Conservation (phyloP, 2,888 invertebrate species). For the Cephus rjabovi region DNA sequence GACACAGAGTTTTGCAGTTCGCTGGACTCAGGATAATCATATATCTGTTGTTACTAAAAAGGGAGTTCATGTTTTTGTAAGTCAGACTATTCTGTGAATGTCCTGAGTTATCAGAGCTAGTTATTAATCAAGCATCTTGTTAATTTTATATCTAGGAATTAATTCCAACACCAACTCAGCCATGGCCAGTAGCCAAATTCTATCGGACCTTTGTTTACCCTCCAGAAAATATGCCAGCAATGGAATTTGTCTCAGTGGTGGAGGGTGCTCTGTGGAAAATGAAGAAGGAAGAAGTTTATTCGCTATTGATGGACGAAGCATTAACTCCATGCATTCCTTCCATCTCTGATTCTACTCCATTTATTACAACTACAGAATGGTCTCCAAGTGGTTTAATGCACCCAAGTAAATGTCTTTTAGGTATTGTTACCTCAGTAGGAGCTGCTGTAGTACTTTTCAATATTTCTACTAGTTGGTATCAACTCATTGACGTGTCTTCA, state of each 20-base stretch:
- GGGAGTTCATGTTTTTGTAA: conserved; percentile 62
- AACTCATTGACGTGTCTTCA: conserved; percentile 1
- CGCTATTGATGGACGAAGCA: conserved; percentile 48
- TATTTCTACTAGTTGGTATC: conserved; percentile 39
- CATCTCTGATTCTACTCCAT: conserved; percentile 33
- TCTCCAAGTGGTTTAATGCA: conserved; percentile 51
- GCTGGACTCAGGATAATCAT: conserved; percentile 63
- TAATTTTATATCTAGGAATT: conserved; percentile 45
- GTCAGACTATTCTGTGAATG: conserved; percentile 26
- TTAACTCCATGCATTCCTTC: conserved; percentile 50
- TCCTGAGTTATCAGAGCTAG: not conserved
- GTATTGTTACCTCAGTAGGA: conserved; percentile 52
- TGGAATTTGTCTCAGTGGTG: conserved; percentile 32
- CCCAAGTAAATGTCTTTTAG: conserved; percentile 50
- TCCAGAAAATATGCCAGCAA: conserved; percentile 44
- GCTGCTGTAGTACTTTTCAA: conserved; percentile 49
- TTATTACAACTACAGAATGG: conserved; percentile 50
- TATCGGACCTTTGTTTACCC: conserved; percentile 54
- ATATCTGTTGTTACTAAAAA: conserved; percentile 59
- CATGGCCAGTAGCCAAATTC: conserved; percentile 45
- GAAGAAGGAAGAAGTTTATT: conserved; percentile 47
- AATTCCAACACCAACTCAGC: conserved; percentile 50
- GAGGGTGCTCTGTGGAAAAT: conserved; percentile 40
- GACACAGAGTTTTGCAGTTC: conserved; percentile 44
- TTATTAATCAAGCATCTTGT: not conserved